Evolutionary conservation across 2,797 vertebrate species (phyloP), one percentile per base, ranked within the genome.

Genomic region (Peromyscus aztecus): DNA sequence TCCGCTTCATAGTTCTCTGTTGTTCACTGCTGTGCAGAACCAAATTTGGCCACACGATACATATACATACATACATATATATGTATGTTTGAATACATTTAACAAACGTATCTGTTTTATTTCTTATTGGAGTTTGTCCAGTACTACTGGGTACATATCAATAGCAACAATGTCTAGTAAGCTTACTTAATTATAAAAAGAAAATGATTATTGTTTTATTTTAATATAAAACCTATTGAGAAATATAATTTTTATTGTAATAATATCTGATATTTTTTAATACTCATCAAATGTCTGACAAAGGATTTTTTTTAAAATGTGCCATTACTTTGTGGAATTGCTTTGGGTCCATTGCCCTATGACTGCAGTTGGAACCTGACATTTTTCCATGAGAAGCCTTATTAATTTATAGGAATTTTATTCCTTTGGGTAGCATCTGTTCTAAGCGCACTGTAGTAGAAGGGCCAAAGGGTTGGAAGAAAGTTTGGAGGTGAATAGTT

Each of bases 351-450:
- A 78, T 69, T 97, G 75, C 67, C 86, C 94, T 97, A 61, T 76
- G 85, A 96, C 78, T 40, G 0, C 88, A 96, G 93, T 92, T 90
- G 55, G 75, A 95, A 97, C 85, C 78, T 95, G 95, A 93, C 11
- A 81, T 89, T 98, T 98, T 88, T 94, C 96, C 96, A 86, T 97
- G 92, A 97, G 91, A 98, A 96, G 76, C 7, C n/a, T 97, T 91
- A 82, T 86, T 96, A 96, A 94, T 96, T 97, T 97, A 69, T 57
- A 95, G 97, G 87, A 98, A 77, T 98, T 85, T 67, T 98, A 98
- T 97, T 98, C 43, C 43, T 97, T 95, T 80, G 97, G 94, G 84
- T 80, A 97, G 94, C 11, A 4, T 95, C 78, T 96, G 37, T 88
- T 83, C 57, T 87, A 65, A 93, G 61, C 81, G 6, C 16, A 90